Evolutionary conservation across 2,888 invertebrate species (phyloP), one percentile per base, ranked within the genome.

Genomic region (Fragum whitleyi): DNA sequence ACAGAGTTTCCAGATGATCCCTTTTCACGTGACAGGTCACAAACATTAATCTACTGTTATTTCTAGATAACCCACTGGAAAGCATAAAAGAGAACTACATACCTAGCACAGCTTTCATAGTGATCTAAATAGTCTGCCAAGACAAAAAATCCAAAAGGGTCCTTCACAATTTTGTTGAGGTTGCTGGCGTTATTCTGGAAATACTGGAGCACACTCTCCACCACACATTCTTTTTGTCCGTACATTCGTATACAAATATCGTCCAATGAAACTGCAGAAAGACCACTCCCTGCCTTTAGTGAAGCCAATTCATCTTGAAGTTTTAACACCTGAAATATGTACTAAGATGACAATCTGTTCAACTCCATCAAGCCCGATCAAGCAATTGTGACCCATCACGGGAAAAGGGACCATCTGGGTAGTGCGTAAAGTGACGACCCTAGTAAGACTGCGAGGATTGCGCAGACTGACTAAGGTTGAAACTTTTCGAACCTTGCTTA

Each of bases 241-340:
- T 96, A 96, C 0, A 99, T 99, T 0, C 97, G 96, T 94, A 96
- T 97, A 94, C 99, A 99, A 77, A 99, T 97, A 89, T 98, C 96
- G 74, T 96, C 95, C 69, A 94, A 86, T 0, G 83, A 77, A 1
- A 94, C 86, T 0, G 79, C 89, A 55, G 71, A 23, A 65, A 86
- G 82, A 5, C 86, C 74, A 36, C 86, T 74, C 6, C 68, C 71
- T 0, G 88, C 92, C 5, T 59, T 61, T 36, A 94, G 65, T 26
- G 80, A 78, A 16, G 85, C 74, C 6, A 94, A 84, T 7, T 82
- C 61, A n/a, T 85, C 77, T 86, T 94, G 94, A 0, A 94, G 90
- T 5, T 87, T 80, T 55, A 94, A 86, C 0, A 94, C 90, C 93
- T 94, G 80, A n/a, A n/a, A n/a, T n/a, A n/a, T n/a, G n/a, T n/a